Base-by-base conservation (phyloP, 1,140 invertebrate species). In the Diuraphis noxia region DNA sequence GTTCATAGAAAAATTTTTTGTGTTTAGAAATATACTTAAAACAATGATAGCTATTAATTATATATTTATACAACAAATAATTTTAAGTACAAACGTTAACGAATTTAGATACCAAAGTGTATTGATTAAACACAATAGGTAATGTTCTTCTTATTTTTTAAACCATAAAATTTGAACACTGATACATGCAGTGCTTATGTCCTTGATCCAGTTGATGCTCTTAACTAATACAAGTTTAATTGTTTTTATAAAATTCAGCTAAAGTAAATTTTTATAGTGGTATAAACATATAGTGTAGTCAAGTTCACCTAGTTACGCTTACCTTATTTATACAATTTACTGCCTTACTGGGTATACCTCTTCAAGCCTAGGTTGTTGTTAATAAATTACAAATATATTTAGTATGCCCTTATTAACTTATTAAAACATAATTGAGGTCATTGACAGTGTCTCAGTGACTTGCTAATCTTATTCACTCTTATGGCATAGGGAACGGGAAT, bases 401-500 rank as follows among this genome's bases (percentile, higher is more conserved):
- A 85, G 17, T 85, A 85, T 85, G 41, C 43, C n/a, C 34, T 34
- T 88, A 88, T 88, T 88, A 38, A 88, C 63, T 88, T 36, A 56
- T 25, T 40, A 86, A 40, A 89, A 89, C n/a, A 85, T 34, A 87
- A 87, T 56, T 88, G 36, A 88, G 40, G 89, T 81, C 89, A 79
- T 34, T 79, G 88, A 90, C 88, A 72, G 52, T 49, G 46, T 49
- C 46, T 21, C 46, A 89, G 56, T 91, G 89, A 81, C 77, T 52
- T 49, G 43, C 43, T 91, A 91, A 91, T 91, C 34, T 46, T 82
- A 91, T 82, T 38, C 81, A 46, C 77, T 82, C 77, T 82, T 91
- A 91, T 90, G 88, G 88, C 49, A 90, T 46, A 77, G 72, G 72
- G 72, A 79, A 46, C 7, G 72, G 34, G 41, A 91, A 91, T 52